These are phyloP conservation scores for Parapsyche elsis DNA, from an alignment of 1,140 invertebrate genomes.

Conservation along the genomic window DNA sequence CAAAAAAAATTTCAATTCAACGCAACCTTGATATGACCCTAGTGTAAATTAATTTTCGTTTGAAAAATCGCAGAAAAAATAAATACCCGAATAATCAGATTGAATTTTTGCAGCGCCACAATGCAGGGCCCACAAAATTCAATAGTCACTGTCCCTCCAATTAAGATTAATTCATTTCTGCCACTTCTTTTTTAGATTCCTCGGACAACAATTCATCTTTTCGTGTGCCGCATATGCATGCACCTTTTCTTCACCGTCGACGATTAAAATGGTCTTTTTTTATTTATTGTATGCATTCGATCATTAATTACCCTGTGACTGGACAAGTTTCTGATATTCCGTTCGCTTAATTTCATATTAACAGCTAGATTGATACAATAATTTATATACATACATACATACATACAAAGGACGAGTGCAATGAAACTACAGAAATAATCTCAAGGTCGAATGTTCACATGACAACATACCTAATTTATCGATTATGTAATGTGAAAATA, in stretches of 20 bases:
- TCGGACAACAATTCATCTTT: conserved; percentile 11
- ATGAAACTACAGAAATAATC: too few relatives aligned
- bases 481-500: too few relatives aligned
- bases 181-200: conserved; percentile 13
- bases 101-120: conserved; percentile 13
- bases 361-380: too few relatives aligned
- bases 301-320: conserved; percentile 28
- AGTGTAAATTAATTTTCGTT: conserved; percentile 11
- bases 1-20: neutral
- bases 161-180: conserved; percentile 34
- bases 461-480: too few relatives aligned
- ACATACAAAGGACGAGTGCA: too few relatives aligned
- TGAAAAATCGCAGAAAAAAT: neutral
- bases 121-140: conserved; percentile 27
- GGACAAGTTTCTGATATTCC: conserved; percentile 7
- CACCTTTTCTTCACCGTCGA: conserved; percentile 25
- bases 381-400: too few relatives aligned
- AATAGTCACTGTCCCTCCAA: conserved; percentile 45
- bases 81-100: conserved; percentile 3
- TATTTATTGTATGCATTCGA: neutral
- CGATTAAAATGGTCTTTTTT: conserved; percentile 30
- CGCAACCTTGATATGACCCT: conserved; percentile 4
- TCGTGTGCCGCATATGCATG: neutral
- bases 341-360: neutral
- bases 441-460: too few relatives aligned